Base-by-base conservation (phyloP, 2,888 invertebrate genomes). In the Cyclophora punctaria region DNA sequence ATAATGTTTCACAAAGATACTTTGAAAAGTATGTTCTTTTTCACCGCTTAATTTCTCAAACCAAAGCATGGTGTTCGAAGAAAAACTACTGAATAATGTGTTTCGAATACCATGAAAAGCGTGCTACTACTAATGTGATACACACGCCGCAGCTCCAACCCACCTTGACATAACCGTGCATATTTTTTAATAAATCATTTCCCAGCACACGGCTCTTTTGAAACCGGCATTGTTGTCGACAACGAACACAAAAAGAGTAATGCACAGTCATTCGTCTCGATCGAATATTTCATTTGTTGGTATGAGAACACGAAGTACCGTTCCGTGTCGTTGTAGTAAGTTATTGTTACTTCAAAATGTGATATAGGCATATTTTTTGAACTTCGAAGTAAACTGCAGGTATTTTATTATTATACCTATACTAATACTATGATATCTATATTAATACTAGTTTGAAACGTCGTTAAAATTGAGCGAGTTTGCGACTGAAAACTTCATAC, bases 211-310 rank as follows among this genome's bases (percentile, higher is more conserved):
- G 59, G 68, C 66, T 67, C 62, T 62, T 54, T 51, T 57, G 56
- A 76, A 71, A 64, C 67, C 63, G 66, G 71, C 71, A 75, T 78
- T 76, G 78, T 74, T 74, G 76, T 73, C 73, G 63, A 62, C 37
- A 37, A 5, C 37, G 63, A 67, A 65, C 70, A 77, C 71, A 80
- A 80, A 82, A 79, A 78, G 73, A 75, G 73, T 74, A 71, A 80
- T 80, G 81, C 66, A 78, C 62, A 75, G 78, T 75, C 73, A 79
- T 81, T 78, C 75, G 73, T 80, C 78, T 80, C 80, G 80, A 80
- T 82, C 75, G 75, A 73, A 78, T 80, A 81, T 80, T 80, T 80
- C 74, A 80, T 81, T 81, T 82, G 78, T 80, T 77, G 75, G 79
- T 78, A 71, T 65, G 58, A 63, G 68, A 58, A 70, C 72, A 62